phyloP scores from a whole-genome alignment of 2,888 invertebrate species.

The Sphecodes monilicornis region DNA sequence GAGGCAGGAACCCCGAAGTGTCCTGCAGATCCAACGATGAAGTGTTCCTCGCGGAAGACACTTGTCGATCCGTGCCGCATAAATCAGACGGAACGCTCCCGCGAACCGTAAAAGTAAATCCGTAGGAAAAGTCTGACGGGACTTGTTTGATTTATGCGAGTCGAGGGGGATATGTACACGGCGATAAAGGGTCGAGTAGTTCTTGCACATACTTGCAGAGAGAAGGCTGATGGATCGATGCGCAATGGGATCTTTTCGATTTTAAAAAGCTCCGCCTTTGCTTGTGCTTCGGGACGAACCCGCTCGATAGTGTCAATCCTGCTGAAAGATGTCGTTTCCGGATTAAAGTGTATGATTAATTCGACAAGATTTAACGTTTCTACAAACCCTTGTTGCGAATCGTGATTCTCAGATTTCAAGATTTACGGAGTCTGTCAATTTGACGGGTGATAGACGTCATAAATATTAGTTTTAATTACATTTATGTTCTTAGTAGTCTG shows the following conservation, averaged over 20 bases:
- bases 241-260: background rate
- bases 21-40: background rate
- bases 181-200: background rate
- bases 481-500: background rate
- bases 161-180: background rate
- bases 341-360: background rate
- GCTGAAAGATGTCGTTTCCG: background rate
- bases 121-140: slow-evolving; percentile 10
- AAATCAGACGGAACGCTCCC: slow-evolving; percentile 26
- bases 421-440: background rate
- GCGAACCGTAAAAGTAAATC: slow-evolving; percentile 32
- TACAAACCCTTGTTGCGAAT: background rate
- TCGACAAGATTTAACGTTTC: background rate
- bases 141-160: slow-evolving; percentile 14
- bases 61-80: slow-evolving; percentile 28
- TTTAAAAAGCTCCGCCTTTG: background rate
- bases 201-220: background rate
- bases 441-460: background rate
- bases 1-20: background rate
- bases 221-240: background rate
- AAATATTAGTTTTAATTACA: background rate
- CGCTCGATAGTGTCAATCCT: background rate
- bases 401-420: background rate
- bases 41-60: background rate
- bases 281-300: background rate